Percentiles rank a stretch among this genome's conserved stretches.
Evolutionary conservation across 2,888 invertebrate species (phyloP).

Genomic region (Phorcus lineatus): DNA sequence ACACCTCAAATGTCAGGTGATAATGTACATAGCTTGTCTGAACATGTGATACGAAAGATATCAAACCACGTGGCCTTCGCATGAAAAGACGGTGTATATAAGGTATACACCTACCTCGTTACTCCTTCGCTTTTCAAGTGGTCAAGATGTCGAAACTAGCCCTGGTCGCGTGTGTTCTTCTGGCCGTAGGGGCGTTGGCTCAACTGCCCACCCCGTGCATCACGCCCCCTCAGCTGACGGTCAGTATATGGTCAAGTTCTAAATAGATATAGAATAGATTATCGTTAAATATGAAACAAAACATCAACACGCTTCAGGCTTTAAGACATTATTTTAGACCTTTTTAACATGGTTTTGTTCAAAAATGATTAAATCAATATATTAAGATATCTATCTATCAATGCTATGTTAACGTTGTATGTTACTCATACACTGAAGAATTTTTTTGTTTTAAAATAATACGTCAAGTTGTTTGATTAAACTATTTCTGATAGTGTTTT

Average conservation of each 20-base stretch:
- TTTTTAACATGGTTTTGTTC: too few relatives aligned
- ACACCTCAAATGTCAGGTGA: background rate
- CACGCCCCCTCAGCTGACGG: constrained; percentile 27
- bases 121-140: background rate
- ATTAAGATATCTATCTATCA: too few relatives aligned
- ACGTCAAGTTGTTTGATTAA: too few relatives aligned
- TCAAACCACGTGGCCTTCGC: background rate
- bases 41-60: background rate
- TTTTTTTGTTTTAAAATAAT: too few relatives aligned
- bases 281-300: too few relatives aligned
- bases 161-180: background rate
- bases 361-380: too few relatives aligned
- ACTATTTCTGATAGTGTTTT: too few relatives aligned
- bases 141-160: background rate
- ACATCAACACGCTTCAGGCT: too few relatives aligned
- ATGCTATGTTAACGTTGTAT: too few relatives aligned
- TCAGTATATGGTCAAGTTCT: background rate
- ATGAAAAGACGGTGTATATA: background rate
- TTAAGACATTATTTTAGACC: too few relatives aligned
- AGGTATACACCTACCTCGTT: background rate
- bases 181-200: background rate
- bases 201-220: constrained; percentile 28
- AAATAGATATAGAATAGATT: too few relatives aligned
- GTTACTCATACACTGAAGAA: too few relatives aligned
- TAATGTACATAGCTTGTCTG: background rate